Evolutionary conservation across 2,888 invertebrate genomes (phyloP).

Genomic region (Branchipolynoe longqiensis): DNA sequence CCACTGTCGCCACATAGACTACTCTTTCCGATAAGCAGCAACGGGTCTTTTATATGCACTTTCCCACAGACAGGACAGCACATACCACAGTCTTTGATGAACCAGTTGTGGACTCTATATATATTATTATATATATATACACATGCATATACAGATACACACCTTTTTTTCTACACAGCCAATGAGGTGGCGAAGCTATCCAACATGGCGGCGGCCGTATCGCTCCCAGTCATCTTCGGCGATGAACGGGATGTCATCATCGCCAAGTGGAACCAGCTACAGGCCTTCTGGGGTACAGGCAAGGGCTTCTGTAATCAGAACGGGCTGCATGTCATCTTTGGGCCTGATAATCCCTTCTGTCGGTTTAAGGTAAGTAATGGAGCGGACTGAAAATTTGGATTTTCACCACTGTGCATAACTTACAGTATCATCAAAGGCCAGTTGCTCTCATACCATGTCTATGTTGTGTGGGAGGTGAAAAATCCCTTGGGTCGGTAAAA

Average conservation of each 20-base stretch:
- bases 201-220: conserved; percentile 79
- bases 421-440: too few species aligned
- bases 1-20: too few species aligned
- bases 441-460: too few species aligned
- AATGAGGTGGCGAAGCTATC: conserved; percentile 39
- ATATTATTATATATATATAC: background rate
- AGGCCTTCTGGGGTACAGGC: conserved; percentile 86
- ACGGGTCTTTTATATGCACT: too few species aligned
- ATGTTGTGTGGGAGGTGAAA: too few species aligned
- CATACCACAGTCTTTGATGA: too few species aligned
- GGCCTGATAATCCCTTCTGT: conserved; percentile 94
- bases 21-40: too few species aligned
- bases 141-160: background rate
- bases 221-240: conserved; percentile 87
- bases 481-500: too few species aligned
- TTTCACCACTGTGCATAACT: too few species aligned
- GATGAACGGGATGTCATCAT: conserved; percentile 97
- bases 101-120: too few species aligned
- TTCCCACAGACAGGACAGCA: too few species aligned
- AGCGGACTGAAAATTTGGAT: too few species aligned
- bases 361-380: conserved; percentile 89
- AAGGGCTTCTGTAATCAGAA: conserved; percentile 84
- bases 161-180: background rate
- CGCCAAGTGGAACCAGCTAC: conserved; percentile 96
- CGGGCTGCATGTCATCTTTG: conserved; percentile 91